These are phyloP conservation scores for Liodrosophila aerea DNA, from an alignment of 2,888 invertebrate species.

Conservation along the genomic window DNA sequence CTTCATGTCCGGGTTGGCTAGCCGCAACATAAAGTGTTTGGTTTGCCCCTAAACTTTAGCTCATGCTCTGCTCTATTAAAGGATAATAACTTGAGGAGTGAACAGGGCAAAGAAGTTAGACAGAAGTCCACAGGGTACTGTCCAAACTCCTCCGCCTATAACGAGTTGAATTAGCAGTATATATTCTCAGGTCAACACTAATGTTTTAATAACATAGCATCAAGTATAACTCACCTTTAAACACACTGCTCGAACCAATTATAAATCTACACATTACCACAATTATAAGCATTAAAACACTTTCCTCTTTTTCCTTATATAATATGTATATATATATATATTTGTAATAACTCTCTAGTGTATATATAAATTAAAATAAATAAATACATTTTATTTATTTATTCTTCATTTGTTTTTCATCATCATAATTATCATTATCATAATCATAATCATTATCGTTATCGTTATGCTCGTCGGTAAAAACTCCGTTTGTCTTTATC, in stretches of 20 bases:
- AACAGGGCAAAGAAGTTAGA: no score
- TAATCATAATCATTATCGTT: slow-evolving; percentile 54
- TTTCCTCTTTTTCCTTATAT: slow-evolving; percentile 69
- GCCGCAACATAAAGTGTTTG: no score
- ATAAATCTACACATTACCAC: no score
- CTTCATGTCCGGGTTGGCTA: background rate
- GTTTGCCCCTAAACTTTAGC: no score
- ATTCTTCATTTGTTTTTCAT: slow-evolving; percentile 35
- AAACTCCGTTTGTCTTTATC: slow-evolving; percentile 70
- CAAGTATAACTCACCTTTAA: no score
- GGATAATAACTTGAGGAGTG: no score
- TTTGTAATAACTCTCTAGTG: slow-evolving; percentile 82
- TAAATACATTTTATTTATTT: slow-evolving; percentile 80
- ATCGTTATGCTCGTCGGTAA: slow-evolving; percentile 68
- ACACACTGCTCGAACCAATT: no score
- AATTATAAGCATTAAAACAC: slow-evolving; percentile 6
- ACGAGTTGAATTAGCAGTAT: no score
- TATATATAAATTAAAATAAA: slow-evolving; percentile 82
- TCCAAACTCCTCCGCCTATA: background rate
- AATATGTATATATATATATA: slow-evolving; percentile 78
- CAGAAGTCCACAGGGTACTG: no score
- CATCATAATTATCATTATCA: slow-evolving; percentile 23
- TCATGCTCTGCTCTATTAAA: no score
- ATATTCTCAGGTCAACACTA: no score
- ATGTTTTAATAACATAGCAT: no score